Evolutionary conservation across 1,140 invertebrate genomes (phyloP), one percentile per base, ranked within the genome.

Genomic region (Globodera rostochiensis): DNA sequence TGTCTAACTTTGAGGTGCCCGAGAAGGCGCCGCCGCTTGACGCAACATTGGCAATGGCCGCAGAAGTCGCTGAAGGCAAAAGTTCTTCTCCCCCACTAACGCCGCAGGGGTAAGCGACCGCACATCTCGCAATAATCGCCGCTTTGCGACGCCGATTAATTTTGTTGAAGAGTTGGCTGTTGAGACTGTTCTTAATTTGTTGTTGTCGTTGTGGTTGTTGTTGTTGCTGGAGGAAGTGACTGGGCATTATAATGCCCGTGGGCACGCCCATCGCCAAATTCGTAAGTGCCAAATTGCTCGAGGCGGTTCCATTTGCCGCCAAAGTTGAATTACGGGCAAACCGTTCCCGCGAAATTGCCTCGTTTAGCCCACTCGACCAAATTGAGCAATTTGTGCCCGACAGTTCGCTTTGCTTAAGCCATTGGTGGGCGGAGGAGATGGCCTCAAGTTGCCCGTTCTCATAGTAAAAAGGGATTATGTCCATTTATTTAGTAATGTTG

Each of bases 401-500:
- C 25, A 36, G 4, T 36, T 36, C 25, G 69, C 36, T 45, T 47
- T 71, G 69, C 19, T 71, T 71, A 47, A 71, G 69, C 69, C 25
- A 45, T 71, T 71, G 69, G 25, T 71, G 69, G 11, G 46, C 46
- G 25, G 69, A 71, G n/a, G 69, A 36, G 7, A 71, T 9, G 11
- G 69, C 69, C 36, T 71, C 69, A 36, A 71, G 36, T 47, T 71
- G 69, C 9, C 69, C 69, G 46, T 71, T 71, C n/a, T 71, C 36
- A 47, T 71, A 71, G 6, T 71, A 71, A 47, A 71, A 71, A 47
- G 69, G 69, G 46, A 71, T 71, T 36, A 71, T 45, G 25, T 71
- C 69, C 69, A 71, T 71, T 64, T 13, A 15, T 9, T 64, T 64
- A 15, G 57, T 15, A 64, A 64, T 64, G 57, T 25, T 64, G 57